Evolutionary conservation across 1,140 invertebrate genomes (phyloP).

Genomic region (Pteromalus puparum): DNA sequence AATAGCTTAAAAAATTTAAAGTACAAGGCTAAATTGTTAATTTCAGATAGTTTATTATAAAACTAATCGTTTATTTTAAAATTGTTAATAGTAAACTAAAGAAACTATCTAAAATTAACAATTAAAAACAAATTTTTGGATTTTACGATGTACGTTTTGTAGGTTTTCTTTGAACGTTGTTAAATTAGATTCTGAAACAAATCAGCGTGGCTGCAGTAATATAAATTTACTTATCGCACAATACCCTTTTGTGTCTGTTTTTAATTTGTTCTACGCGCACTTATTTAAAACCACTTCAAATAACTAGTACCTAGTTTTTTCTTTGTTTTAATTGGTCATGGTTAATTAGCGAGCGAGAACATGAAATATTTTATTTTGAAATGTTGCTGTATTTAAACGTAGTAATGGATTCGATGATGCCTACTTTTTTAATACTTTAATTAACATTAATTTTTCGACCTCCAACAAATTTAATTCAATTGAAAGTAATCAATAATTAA

Average conservation of each 20-base stretch:
- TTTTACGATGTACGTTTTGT: background rate
- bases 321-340: constrained; percentile 58
- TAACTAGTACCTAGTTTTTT: background rate
- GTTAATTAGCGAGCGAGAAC: constrained; percentile 49
- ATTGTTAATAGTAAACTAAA: background rate
- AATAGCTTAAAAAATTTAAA: background rate
- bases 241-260: background rate
- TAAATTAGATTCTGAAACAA: background rate
- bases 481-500: background rate
- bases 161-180: background rate
- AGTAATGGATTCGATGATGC: background rate
- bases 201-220: constrained; percentile 50
- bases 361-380: background rate
- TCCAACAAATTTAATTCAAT: background rate
- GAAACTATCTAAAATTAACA: constrained; percentile 4
- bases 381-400: constrained; percentile 7
- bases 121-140: background rate
- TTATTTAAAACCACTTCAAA: background rate
- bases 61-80: background rate
- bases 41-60: background rate
- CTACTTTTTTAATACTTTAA: background rate
- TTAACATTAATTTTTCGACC: background rate
- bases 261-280: background rate
- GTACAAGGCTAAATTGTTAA: background rate
- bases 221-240: background rate